These are phyloP conservation scores for Phymanthus crucifer DNA, from an alignment of 92 coral and sea anemone genomes.

Conservation along the genomic window DNA sequence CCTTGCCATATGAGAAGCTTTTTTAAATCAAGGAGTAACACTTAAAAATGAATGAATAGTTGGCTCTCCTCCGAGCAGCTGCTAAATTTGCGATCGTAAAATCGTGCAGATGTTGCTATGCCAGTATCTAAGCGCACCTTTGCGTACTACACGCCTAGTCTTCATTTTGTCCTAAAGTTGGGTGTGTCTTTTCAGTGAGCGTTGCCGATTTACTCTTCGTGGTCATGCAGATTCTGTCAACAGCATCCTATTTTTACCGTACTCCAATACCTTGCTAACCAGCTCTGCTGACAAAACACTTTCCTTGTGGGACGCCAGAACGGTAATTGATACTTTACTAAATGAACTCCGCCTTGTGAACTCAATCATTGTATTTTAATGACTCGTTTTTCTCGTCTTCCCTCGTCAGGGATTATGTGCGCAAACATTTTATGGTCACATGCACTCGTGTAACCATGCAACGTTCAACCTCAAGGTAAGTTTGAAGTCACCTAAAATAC, in stretches of 20 bases:
- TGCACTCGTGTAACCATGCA: conserved; percentile 95
- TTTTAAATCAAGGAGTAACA: no score
- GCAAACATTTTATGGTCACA: conserved; percentile 98
- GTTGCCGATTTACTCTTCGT: conserved; percentile 94
- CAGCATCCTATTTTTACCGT: conserved; percentile 89
- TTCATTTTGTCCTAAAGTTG: background rate
- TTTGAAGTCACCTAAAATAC: no score
- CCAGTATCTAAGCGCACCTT: no score
- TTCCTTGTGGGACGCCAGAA: conserved; percentile 97
- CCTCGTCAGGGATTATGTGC: conserved; percentile 87
- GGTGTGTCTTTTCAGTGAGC: conserved; percentile 57
- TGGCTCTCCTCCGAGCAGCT: no score
- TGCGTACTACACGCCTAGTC: background rate
- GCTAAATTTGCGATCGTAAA: no score
- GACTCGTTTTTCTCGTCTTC: background rate
- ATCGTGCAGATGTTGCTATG: no score
- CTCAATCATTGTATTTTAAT: background rate
- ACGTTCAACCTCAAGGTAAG: conserved; percentile 87
- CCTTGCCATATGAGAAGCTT: no score
- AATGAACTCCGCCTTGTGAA: no score
- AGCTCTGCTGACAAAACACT: conserved; percentile 99
- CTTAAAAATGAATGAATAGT: no score
- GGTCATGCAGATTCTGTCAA: conserved; percentile 99
- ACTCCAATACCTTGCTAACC: conserved; percentile 88
- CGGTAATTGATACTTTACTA: no score